phyloP scores from a whole-genome alignment of 2,888 invertebrate genomes.

The Drosophila antonietae region DNA sequence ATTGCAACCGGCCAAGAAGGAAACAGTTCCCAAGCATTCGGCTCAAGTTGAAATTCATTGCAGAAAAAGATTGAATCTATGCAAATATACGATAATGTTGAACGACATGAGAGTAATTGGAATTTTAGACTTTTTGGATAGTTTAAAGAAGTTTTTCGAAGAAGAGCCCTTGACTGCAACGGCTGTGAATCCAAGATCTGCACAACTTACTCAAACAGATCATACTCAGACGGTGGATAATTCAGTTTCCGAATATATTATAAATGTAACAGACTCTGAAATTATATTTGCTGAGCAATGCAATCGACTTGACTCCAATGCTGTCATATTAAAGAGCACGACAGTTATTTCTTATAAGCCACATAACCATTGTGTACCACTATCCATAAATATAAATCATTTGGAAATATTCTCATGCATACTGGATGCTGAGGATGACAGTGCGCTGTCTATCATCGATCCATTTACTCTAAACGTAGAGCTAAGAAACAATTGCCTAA shows the following conservation, averaged over 20 bases:
- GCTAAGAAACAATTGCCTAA: conserved; percentile 86
- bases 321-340: conserved; percentile 96
- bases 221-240: conserved; percentile 36
- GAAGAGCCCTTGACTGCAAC: conserved; percentile 76
- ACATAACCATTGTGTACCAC: conserved; percentile 88
- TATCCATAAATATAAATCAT: conserved; percentile 94
- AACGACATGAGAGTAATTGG: conserved; percentile 98
- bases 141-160: conserved; percentile 91
- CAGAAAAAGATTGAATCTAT: conserved; percentile 88
- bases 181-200: conserved; percentile 32
- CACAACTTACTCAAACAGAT: conserved; percentile 38
- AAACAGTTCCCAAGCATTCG: conserved; percentile 83
- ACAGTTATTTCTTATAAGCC: conserved; percentile 93
- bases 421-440: conserved; percentile 95
- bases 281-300: conserved; percentile 97
- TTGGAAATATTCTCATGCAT: conserved; percentile 97
- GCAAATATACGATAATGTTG: conserved; percentile 93
- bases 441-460: conserved; percentile 97
- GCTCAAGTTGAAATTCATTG: conserved; percentile 92
- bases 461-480: conserved; percentile 94
- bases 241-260: conserved; percentile 89
- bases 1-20: conserved; percentile 90
- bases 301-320: conserved; percentile 94
- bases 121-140: conserved; percentile 96
- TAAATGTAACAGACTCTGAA: conserved; percentile 98